Conservation (phyloP, 2,888 invertebrate genomes). For the Brenthis ino region DNA sequence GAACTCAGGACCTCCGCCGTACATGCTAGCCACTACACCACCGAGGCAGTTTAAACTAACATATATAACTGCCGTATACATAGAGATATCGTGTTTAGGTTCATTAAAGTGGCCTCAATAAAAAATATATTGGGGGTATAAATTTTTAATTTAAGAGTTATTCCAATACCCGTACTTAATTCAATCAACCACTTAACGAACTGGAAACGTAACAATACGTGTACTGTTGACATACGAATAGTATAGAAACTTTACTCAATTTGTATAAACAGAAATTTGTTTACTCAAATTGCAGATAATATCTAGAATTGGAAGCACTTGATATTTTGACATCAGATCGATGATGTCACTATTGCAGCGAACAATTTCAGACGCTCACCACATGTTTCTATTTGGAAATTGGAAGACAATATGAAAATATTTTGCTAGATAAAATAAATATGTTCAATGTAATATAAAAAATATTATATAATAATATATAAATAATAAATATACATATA, state of each 20-base stretch:
- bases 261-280: background rate
- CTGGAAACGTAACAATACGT: background rate
- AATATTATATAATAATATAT: background rate
- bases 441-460: slow-evolving; percentile 1
- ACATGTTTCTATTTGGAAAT: slow-evolving; percentile 25
- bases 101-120: no score
- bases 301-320: background rate
- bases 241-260: background rate
- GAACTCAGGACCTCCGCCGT: no score
- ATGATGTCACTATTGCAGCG: slow-evolving; percentile 17
- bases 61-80: no score
- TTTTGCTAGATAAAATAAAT: background rate
- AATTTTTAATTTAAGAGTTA: no score
- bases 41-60: no score
- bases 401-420: slow-evolving; percentile 7
- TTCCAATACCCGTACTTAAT: no score
- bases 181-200: background rate
- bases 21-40: no score
- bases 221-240: background rate
- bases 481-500: no score
- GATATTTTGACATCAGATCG: slow-evolving; percentile 22
- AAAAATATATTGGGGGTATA: no score
- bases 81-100: no score
- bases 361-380: slow-evolving; percentile 22
- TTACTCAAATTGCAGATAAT: background rate